Evolutionary conservation across 2,888 invertebrate genomes (phyloP), one percentile per base, ranked within the genome.

Genomic region (Agrochola lychnidis): DNA sequence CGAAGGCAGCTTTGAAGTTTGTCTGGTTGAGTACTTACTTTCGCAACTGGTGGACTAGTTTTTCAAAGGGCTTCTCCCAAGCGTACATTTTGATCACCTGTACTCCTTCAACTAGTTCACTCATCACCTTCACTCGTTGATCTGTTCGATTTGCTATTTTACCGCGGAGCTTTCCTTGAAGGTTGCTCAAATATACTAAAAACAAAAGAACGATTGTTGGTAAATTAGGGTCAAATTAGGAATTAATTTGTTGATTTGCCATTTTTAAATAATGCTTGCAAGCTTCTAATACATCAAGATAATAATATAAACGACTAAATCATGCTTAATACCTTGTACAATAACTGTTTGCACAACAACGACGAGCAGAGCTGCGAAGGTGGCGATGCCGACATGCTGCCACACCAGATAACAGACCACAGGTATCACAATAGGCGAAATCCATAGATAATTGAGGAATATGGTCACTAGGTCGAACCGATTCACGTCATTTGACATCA

Each of bases 61-160:
- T 96, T 73, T 97, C 97, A 87, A 98, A 98, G 0, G 98, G 98
- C 82, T 97, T 97, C 90, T 99, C 98, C 98, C 98, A 99, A 5
- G 98, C 98, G 89, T 98, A 98, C 98, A 98, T 98, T 95, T 98
- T 99, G 88, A 98, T 98, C 0, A 98, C 98, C 87, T 98, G 97
- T 88, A 98, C 98, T 0, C 98, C 98, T 78, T 97, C 97, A 7
- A 98, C 97, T 70, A 98, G 97, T 94, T 98, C 98, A 87, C 97
- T 98, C 98, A 98, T 98, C 19, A 98, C 95, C 78, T 98, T 97
- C 14, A 98, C 97, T 84, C 98, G 95, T 90, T 98, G 97, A 90
- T 98, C 98, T 0, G 98, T 98, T 76, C 97, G 96, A 68, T 95
- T 94, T 0, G 98, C 98, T 48, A 98, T 98, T 90, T 97, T 97